phyloP scores from a whole-genome alignment of 2,888 invertebrate genomes.

The Oxycera nigricornis region DNA sequence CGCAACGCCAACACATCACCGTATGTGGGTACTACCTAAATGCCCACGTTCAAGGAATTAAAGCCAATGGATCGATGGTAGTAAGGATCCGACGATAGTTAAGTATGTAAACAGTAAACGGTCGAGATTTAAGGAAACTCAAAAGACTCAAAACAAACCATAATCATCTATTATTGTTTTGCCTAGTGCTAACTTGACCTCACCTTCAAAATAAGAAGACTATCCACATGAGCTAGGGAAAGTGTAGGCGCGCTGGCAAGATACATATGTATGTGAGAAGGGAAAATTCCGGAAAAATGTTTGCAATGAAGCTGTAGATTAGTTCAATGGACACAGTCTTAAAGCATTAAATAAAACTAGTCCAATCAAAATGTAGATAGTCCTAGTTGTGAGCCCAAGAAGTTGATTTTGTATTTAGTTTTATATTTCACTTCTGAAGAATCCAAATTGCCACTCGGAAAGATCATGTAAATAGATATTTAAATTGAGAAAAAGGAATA shows the following conservation, averaged over 20 bases:
- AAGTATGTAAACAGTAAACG: neutral
- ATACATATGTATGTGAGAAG: neutral
- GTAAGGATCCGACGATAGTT: neutral
- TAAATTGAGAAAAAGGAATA: no score
- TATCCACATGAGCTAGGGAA: neutral
- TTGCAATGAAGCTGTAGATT: neutral
- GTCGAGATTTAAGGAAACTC: conserved; percentile 1
- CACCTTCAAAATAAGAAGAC: neutral
- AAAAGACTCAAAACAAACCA: conserved; percentile 25
- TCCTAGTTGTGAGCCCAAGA: neutral
- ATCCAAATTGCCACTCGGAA: no score
- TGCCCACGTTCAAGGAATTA: neutral
- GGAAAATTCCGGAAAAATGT: neutral
- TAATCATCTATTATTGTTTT: conserved; percentile 21
- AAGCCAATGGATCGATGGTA: neutral
- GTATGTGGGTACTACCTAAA: conserved; percentile 42
- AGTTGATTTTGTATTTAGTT: no score
- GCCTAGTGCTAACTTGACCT: neutral
- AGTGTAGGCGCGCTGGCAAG: neutral
- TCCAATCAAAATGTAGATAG: conserved; percentile 27
- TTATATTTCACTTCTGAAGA: no score
- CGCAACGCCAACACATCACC: conserved; percentile 52
- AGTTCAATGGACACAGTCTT: neutral
- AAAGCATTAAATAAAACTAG: no score
- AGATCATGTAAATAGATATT: no score